Base-by-base conservation (phyloP, 2,113 vertebrate species). In the Bubo blakistoni region DNA sequence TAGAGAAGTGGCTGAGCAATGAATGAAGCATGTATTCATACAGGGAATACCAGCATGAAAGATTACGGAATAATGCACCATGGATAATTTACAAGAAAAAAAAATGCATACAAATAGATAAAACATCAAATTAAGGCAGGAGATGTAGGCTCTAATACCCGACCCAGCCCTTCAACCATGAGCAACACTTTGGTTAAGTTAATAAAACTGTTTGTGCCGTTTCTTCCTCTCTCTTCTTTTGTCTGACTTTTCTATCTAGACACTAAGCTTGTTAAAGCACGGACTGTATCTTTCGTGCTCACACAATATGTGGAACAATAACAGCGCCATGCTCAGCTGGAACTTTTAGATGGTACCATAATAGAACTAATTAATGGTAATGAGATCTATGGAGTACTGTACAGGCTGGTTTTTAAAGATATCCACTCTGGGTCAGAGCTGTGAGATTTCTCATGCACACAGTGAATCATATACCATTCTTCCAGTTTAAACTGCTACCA, bases 311-410 rank as follows among this genome's bases (percentile, higher is more conserved):
- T 3, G 2, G 73, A 79, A 84, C 57, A 95, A 74, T 81, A 84
- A 70, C 2, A 1, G 81, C 21, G 61, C 17, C 49, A 8, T 65
- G 30, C 71, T 80, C 82, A 77, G 66, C 49, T 90, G 54, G 76
- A 90, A 90, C 62, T 93, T 96, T 88, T 52, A 81, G 89, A 58
- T 77, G 71, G 42, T 5, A 8, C 59, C 66, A 81, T 42, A 92
- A 86, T 46, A 81, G 72, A 89, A 87, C 52, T 95, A 84, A 95
- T 92, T 81, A 96, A 86, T 63, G 38, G 30, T 71, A 91, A 94
- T 92, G 70, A 81, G 44, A 85, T 76, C 73, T 57, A 15, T 65
- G 44, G 73, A 85, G 44, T 67, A 81, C 57, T 67, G 73, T 72
- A 89, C 65, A 74, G 0, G 11, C 52, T 94, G 61, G 0, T 78